These are phyloP conservation scores for Zosterops japonicus DNA, from an alignment of 2,113 vertebrate species.

Conservation along the genomic window DNA sequence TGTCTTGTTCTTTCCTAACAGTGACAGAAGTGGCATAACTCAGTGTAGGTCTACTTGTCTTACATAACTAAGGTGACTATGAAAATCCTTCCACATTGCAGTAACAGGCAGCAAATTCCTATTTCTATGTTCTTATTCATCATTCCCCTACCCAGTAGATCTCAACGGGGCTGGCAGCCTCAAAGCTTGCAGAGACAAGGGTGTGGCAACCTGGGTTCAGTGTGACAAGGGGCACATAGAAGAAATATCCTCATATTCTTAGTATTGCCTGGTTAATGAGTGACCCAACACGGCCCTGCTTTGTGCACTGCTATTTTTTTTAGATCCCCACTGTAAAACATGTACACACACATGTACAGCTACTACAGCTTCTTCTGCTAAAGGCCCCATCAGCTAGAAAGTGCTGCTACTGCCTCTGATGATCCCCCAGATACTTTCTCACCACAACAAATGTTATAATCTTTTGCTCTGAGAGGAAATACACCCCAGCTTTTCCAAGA, in stretches of 20 bases:
- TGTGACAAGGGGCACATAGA: accelerated
- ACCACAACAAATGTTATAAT: not conserved
- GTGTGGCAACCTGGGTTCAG: not conserved
- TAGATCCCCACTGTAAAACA: no score
- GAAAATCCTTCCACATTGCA: not conserved
- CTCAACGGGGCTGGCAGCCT: no score
- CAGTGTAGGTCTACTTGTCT: not conserved
- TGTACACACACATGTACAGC: accelerated
- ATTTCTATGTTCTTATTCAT: accelerated
- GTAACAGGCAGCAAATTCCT: not conserved
- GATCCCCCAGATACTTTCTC: not conserved
- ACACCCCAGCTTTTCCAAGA: not conserved
- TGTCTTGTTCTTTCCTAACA: not conserved
- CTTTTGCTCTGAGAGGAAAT: not conserved
- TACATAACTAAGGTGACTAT: not conserved
- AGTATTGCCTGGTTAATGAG: not conserved
- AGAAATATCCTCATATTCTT: not conserved
- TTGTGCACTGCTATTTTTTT: not conserved
- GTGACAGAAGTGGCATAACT: not conserved
- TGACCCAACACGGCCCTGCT: accelerated
- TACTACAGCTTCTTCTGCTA: not conserved
- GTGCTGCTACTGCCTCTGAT: not conserved
- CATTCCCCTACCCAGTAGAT: no score
- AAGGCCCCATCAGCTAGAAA: not conserved
- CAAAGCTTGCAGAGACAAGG: not conserved